phyloP scores from a whole-genome alignment of 1,140 invertebrate genomes.

The Leguminivora glycinivorella region DNA sequence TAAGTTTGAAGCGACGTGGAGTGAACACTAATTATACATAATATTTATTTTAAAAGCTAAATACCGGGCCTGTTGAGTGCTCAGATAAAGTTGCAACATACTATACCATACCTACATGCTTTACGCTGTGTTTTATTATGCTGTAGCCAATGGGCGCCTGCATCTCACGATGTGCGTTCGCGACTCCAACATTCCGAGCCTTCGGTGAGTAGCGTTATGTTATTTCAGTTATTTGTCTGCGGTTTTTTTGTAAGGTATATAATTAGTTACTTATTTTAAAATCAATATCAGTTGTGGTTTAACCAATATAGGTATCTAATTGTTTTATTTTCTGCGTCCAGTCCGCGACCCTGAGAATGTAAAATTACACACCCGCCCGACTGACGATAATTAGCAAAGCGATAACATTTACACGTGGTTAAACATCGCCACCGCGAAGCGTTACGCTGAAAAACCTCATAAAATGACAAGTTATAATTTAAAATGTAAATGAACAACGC shows the following conservation, averaged over 20 bases:
- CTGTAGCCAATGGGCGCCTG: too few species aligned
- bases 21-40: background rate
- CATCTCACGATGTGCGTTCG: too few species aligned
- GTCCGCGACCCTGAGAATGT: background rate
- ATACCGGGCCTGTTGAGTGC: background rate
- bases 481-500: conserved; percentile 20
- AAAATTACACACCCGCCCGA: background rate
- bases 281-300: too few species aligned
- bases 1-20: conserved; percentile 1
- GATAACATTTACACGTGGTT: conserved; percentile 24
- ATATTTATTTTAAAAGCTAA: conserved; percentile 4
- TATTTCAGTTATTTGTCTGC: too few species aligned
- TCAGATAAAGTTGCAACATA: background rate
- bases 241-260: too few species aligned
- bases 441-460: conserved; percentile 18
- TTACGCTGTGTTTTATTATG: too few species aligned
- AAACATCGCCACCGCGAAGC: background rate
- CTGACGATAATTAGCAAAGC: conserved; percentile 11
- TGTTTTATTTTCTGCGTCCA: background rate
- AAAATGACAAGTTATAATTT: conserved; percentile 25
- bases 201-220: too few species aligned
- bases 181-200: too few species aligned
- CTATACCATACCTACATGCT: too few species aligned
- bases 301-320: background rate
- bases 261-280: background rate